These are phyloP conservation scores for Dipodomys ordii DNA, from an alignment of 2,113 vertebrate species.

Conservation along the genomic window DNA sequence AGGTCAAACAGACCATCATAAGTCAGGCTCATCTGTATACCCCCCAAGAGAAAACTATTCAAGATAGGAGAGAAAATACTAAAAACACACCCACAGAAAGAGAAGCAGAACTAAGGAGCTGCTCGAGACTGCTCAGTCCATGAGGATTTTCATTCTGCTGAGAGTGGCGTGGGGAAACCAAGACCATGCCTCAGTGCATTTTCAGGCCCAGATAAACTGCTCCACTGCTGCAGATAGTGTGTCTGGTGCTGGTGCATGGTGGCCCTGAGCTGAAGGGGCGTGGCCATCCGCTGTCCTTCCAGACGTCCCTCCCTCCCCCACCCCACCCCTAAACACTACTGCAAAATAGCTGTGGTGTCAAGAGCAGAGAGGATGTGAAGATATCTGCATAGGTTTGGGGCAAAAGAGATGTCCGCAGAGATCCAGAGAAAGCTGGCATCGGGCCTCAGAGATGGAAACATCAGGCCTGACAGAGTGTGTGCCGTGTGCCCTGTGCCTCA, in stretches of 20 bases:
- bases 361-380: not conserved
- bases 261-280: not conserved
- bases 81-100: no score
- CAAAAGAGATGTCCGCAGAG: no score
- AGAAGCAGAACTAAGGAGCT: no score
- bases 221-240: not conserved
- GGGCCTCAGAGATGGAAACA: not conserved
- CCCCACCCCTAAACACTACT: not conserved
- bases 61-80: no score
- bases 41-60: not conserved
- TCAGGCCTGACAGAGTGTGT: no score
- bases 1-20: not conserved
- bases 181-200: not conserved
- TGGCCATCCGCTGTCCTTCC: no score
- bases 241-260: no score
- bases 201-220: not conserved
- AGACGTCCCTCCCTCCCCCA: not conserved
- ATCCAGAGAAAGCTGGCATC: not conserved
- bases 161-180: not conserved
- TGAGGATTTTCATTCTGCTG: no score
- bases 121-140: no score
- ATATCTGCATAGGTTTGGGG: not conserved
- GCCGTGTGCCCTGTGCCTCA: no score
- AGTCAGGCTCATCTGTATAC: not conserved
- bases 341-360: accelerated